phyloP scores from a whole-genome alignment of 2,888 invertebrate species.

The Philereme vetulata region DNA sequence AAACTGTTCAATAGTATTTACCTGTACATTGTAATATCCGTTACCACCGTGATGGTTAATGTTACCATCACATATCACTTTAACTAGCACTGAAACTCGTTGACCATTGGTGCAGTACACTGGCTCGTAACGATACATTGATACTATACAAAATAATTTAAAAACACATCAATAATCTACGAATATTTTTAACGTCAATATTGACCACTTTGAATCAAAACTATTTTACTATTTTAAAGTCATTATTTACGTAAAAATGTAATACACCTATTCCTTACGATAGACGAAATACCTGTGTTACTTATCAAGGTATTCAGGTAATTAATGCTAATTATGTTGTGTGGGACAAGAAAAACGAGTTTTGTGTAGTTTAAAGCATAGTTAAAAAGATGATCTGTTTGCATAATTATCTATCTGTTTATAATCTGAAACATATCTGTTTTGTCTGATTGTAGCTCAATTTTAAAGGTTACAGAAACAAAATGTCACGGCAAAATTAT shows the following conservation, averaged over 20 bases:
- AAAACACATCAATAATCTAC: too few species aligned
- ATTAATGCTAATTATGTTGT: slow-evolving; percentile 26
- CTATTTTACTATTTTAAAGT: too few species aligned
- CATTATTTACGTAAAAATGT: too few species aligned
- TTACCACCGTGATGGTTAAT: slow-evolving; percentile 3
- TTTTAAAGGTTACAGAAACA: neutral
- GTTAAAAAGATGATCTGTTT: neutral
- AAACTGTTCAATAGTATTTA: too few species aligned
- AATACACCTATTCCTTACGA: slow-evolving; percentile 2
- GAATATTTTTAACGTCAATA: too few species aligned
- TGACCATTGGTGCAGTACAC: slow-evolving; percentile 23
- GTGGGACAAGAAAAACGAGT: slow-evolving; percentile 26
- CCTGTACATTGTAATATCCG: neutral
- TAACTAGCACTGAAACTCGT: slow-evolving; percentile 12
- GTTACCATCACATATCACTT: slow-evolving; percentile 11
- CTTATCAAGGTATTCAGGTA: slow-evolving; percentile 16
- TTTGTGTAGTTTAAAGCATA: slow-evolving; percentile 6
- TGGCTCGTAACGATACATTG: slow-evolving; percentile 20
- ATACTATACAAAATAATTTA: too few species aligned
- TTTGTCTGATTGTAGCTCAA: neutral
- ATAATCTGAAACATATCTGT: neutral
- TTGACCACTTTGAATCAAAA: too few species aligned
- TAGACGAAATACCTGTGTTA: neutral
- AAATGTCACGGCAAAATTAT: too few species aligned
- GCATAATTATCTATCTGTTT: slow-evolving; percentile 2